Evolutionary conservation across 1,140 invertebrate genomes (phyloP), one percentile per base, ranked within the genome.

Genomic region (Capitella teleta): DNA sequence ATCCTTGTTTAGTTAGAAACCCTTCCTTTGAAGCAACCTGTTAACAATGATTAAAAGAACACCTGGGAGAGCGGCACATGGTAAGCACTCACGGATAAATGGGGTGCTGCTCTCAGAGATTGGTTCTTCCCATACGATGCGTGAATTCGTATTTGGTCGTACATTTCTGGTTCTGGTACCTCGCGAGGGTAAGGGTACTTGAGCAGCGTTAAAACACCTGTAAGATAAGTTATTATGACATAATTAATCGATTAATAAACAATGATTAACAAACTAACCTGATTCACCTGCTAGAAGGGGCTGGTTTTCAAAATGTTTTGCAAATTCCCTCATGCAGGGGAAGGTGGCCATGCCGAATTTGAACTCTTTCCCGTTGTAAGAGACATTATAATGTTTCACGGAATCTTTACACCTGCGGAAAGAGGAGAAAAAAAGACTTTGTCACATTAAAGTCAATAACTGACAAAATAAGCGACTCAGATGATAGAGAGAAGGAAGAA

Each of bases 1-100:
- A 41, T 14, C 64, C 65, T n/a, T 60, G 47, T 53, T 67, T 66
- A 21, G 63, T 66, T 14, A 67, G 55, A 55, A 57, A 66, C 21
- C 65, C 65, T 52, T 62, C 62, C 52, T 67, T 67, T 4, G 65
- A 64, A 28, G 59, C 63, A 32, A 63, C 56, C 61, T 63, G 32
- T 12, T 54, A 57, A 51, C 25, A 42, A 40, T 23, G 37, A 44
- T 21, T 32, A 30, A 34, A 12, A 46, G 14, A 21, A 14, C n/a
- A n/a, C n/a, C n/a, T n/a, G n/a, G n/a, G n/a, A n/a, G n/a, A n/a
- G n/a, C n/a, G n/a, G n/a, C n/a, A n/a, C n/a, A n/a, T n/a, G n/a
- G n/a, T n/a, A 3, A 16, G 16, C 25, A 48, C 57, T 49, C 26
- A 65, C 58, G 38, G 63, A 58, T 42, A 63, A 65, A 46, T 62